Evolutionary conservation across 2,113 vertebrate genomes (phyloP).

Genomic region (Tachycineta bicolor): DNA sequence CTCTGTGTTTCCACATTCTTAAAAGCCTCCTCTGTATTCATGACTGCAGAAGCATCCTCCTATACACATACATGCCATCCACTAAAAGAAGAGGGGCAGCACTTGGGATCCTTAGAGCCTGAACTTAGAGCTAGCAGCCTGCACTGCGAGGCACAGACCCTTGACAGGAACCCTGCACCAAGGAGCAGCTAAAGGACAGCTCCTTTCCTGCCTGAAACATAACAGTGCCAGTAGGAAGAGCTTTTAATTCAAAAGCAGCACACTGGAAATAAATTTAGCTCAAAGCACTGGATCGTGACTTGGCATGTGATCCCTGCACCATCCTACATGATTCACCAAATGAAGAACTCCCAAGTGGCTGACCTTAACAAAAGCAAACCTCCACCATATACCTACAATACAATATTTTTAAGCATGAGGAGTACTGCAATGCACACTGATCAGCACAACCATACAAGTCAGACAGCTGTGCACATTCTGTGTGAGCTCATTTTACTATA

Average conservation of each 20-base stretch:
- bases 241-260: constrained; percentile 24
- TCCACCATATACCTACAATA: background rate
- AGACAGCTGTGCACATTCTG: background rate
- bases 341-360: background rate
- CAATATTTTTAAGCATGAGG: background rate
- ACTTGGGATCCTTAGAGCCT: background rate
- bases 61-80: background rate
- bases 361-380: constrained; percentile 13
- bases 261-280: constrained; percentile 56
- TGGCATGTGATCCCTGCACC: constrained; percentile 15
- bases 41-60: background rate
- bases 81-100: background rate
- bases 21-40: background rate
- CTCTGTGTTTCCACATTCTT: background rate
- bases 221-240: background rate
- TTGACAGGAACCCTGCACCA: background rate
- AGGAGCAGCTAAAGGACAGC: background rate
- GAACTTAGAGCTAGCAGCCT: background rate
- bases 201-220: background rate
- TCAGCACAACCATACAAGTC: background rate
- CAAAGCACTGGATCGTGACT: constrained; percentile 45
- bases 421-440: background rate
- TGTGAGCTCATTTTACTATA: background rate
- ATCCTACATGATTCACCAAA: constrained; percentile 10
- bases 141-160: background rate